These are phyloP conservation scores for Clarias fuscus DNA, from an alignment of 2,797 vertebrate genomes.

Conservation along the genomic window DNA sequence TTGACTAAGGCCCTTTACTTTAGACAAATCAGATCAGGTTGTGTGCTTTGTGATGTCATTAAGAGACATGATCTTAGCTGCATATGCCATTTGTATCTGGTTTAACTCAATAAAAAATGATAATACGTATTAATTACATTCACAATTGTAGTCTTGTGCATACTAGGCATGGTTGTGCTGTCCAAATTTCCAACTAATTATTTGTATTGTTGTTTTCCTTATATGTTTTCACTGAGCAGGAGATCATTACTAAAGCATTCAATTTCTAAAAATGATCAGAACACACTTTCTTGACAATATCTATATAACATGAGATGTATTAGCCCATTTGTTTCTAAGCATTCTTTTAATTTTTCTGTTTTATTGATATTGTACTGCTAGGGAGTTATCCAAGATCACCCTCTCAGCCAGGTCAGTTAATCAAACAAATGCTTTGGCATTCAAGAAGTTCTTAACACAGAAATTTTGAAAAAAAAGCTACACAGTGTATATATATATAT, in stretches of 20 bases:
- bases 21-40: constrained; percentile 26
- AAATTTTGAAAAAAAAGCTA: too few relatives aligned
- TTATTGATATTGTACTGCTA: too few relatives aligned
- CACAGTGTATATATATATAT: too few relatives aligned
- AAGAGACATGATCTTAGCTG: neutral
- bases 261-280: too few relatives aligned
- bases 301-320: neutral
- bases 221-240: neutral
- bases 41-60: constrained; percentile 15
- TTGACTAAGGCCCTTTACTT: neutral
- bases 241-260: too few relatives aligned
- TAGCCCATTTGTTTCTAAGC: neutral
- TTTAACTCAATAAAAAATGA: neutral
- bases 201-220: neutral
- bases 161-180: neutral
- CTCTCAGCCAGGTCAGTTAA: too few relatives aligned
- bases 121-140: neutral
- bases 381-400: too few relatives aligned
- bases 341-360: neutral
- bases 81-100: too few relatives aligned
- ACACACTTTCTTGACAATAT: neutral
- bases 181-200: neutral
- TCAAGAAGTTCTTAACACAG: too few relatives aligned
- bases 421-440: too few relatives aligned
- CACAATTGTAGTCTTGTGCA: neutral